Percentiles rank a stretch among this genome's conserved stretches.
Evolutionary conservation across 1,140 invertebrate species (phyloP).

Genomic region (Calycopis cecrops): DNA sequence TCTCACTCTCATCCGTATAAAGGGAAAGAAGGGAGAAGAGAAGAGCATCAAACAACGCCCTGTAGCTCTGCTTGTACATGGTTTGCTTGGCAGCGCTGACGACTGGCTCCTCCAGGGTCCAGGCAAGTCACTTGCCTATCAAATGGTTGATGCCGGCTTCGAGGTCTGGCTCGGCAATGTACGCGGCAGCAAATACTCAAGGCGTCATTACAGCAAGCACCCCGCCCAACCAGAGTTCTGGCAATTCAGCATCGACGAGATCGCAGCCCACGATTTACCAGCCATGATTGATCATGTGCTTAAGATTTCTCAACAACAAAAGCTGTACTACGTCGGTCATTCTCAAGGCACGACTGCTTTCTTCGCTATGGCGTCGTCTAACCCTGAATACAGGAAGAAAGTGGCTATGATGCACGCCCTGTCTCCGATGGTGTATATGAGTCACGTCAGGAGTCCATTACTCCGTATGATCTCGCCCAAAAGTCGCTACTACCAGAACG

Average conservation of each 20-base stretch:
- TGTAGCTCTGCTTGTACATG: slow-evolving; percentile 80
- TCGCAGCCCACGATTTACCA: slow-evolving; percentile 84
- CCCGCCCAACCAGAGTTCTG: slow-evolving; percentile 69
- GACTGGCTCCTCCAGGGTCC: slow-evolving; percentile 78
- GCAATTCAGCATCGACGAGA: slow-evolving; percentile 81
- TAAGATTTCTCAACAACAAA: slow-evolving; percentile 64
- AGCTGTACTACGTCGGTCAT: slow-evolving; percentile 81
- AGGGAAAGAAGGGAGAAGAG: slow-evolving; percentile 34
- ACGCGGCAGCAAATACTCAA: slow-evolving; percentile 83
- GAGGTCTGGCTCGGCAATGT: slow-evolving; percentile 88
- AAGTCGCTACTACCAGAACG: slow-evolving; percentile 73
- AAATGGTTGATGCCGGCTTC: slow-evolving; percentile 76
- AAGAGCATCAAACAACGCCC: slow-evolving; percentile 26
- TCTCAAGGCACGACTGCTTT: slow-evolving; percentile 66
- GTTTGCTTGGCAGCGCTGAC: slow-evolving; percentile 77
- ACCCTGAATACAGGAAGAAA: slow-evolving; percentile 80
- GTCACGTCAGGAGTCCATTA: slow-evolving; percentile 76
- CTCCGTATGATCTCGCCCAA: slow-evolving; percentile 60
- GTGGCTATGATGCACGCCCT: slow-evolving; percentile 43
- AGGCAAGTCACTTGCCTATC: slow-evolving; percentile 69
- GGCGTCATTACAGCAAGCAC: slow-evolving; percentile 72
- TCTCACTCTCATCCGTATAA: slow-evolving; percentile 77
- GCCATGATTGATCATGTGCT: slow-evolving; percentile 83
- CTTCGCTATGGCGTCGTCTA: slow-evolving; percentile 73
- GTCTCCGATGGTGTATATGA: slow-evolving; percentile 12